Evolutionary conservation across 2,888 invertebrate species (phyloP).

Genomic region (Acanthopleura granulata): DNA sequence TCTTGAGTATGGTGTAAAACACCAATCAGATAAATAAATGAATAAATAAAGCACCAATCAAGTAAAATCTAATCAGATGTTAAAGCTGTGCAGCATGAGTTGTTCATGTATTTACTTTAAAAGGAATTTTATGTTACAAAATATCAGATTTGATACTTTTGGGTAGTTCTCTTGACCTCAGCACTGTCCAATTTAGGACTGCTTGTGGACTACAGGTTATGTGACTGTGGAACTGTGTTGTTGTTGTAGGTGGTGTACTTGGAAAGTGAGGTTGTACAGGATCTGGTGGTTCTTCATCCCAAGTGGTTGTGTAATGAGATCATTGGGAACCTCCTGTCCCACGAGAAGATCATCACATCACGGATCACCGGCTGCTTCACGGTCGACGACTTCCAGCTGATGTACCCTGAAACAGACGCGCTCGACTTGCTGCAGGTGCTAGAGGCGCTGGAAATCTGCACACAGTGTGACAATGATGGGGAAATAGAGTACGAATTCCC

Average conservation of each 20-base stretch:
- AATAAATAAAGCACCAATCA: too few species aligned
- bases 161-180: too few species aligned
- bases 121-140: too few species aligned
- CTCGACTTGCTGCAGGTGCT: slow-evolving; percentile 77
- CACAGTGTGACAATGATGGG: slow-evolving; percentile 79
- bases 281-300: slow-evolving; percentile 78
- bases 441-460: slow-evolving; percentile 80
- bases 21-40: too few species aligned
- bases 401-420: slow-evolving; percentile 80
- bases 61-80: too few species aligned
- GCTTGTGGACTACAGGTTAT: too few species aligned
- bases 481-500: slow-evolving; percentile 84
- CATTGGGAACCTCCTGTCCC: slow-evolving; percentile 77
- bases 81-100: too few species aligned
- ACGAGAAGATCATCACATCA: slow-evolving; percentile 66
- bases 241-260: slow-evolving; percentile 74
- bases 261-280: slow-evolving; percentile 72
- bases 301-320: slow-evolving; percentile 79
- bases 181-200: too few species aligned
- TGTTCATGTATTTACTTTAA: too few species aligned
- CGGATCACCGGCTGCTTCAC: slow-evolving; percentile 78
- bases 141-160: too few species aligned
- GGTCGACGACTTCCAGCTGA: slow-evolving; percentile 80
- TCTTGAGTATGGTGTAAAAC: too few species aligned
- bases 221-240: too few species aligned